Percentiles rank a stretch among this genome's conserved stretches.
Evolutionary conservation across 2,797 vertebrate genomes (phyloP).

Genomic region (Acomys russatus): DNA sequence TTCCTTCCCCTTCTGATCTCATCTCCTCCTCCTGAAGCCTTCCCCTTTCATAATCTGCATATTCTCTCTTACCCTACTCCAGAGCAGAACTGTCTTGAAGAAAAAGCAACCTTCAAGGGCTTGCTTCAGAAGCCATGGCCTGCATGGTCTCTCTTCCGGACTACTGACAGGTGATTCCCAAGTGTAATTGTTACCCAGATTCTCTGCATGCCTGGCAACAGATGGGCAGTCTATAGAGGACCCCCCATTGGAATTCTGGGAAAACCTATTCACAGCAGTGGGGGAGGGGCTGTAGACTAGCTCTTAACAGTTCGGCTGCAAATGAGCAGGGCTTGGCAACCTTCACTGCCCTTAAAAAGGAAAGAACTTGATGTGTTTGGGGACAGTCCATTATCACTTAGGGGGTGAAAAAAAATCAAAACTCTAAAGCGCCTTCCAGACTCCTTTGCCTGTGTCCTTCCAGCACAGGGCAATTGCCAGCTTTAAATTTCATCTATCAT

Average conservation of each 20-base stretch:
- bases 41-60: too few relatives aligned
- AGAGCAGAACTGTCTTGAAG: constrained; percentile 43
- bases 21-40: too few relatives aligned
- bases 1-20: constrained; percentile 5
- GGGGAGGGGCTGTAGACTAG: constrained; percentile 63
- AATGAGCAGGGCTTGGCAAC: constrained; percentile 74
- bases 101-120: constrained; percentile 66
- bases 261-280: constrained; percentile 82
- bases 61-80: constrained; percentile 49
- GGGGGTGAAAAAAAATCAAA: constrained; percentile 60
- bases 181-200: constrained; percentile 81
- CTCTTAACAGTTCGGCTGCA: constrained; percentile 74
- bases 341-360: constrained; percentile 80
- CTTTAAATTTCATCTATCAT: constrained; percentile 83
- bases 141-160: constrained; percentile 75
- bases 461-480: constrained; percentile 74
- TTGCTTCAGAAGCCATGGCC: neutral
- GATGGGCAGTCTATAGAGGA: constrained; percentile 81
- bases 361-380: constrained; percentile 77
- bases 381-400: constrained; percentile 71
- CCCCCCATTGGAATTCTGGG: constrained; percentile 82
- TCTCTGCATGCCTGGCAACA: constrained; percentile 82
- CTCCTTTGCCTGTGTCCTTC: constrained; percentile 71
- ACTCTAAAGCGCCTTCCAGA: constrained; percentile 43
- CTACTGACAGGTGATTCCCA: constrained; percentile 83